Base-by-base conservation (phyloP, 2,797 vertebrate species). In the Simalia tracyae region DNA sequence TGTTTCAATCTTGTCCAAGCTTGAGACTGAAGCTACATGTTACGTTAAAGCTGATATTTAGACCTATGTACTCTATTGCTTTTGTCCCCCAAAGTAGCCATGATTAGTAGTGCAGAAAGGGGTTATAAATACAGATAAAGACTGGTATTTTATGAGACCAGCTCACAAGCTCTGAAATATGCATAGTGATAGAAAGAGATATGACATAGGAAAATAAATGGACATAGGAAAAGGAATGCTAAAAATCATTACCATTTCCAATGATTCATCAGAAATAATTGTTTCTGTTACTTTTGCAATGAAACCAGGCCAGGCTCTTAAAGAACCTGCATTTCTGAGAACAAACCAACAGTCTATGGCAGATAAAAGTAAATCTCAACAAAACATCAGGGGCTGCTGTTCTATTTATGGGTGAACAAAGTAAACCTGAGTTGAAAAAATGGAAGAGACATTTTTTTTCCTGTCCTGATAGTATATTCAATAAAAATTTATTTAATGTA, bases 401-500 rank as follows among this genome's bases (percentile, higher is more conserved):
- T 24, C 10, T 42, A 4, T 54, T 84, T 81, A 10, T n/a, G n/a
- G 68, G 63, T 64, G 22, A 36, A 84, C 26, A 92, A 46, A 2
- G 12, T 36, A 87, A 76, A 86, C 28, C 42, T 61, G 64, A 42
- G 36, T 89, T 92, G 26, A 86, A 72, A 86, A 86, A 50, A 8
- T 15, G 42, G 56, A 59, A 57, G n/a, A 8, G 14, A 17, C 28
- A 9, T 76, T 36, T 31, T 31, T 36, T 1, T 1, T 9, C n/a
- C 31, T 19, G 22, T 10, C 24, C 5, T 86, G 87, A 57, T 68
- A 42, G 66, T 22, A 60, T 54, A 61, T 86, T 24, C 6, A 26
- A 60, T 64, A 89, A 90, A 90, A 84, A 63, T 36, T 46, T 86
- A 60, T 90, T 92, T 66, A 63, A 89, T 92, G 36, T 76, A 42